Conservation (phyloP, 2,113 vertebrate species). For the Salvelinus sp. region DNA sequence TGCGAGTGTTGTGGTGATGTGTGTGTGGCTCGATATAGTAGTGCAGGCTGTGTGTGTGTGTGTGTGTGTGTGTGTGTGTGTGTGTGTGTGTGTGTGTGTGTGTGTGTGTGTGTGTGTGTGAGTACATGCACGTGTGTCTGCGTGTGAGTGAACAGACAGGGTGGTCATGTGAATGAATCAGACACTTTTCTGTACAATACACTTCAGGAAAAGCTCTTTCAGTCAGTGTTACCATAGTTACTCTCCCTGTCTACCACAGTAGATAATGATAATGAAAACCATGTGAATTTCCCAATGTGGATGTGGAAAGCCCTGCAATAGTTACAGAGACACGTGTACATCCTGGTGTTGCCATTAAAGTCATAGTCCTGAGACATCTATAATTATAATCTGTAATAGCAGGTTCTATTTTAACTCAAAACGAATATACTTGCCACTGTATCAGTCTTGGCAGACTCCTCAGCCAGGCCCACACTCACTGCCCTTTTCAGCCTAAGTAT, state of each 20-base stretch:
- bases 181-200: slow-evolving; percentile 25
- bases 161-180: slow-evolving; percentile 25
- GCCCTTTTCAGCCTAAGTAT: slow-evolving; percentile 58
- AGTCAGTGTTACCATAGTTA: slow-evolving; percentile 49
- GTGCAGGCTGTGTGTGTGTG: no score
- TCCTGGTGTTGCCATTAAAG: neutral
- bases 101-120: neutral
- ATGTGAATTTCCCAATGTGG: neutral
- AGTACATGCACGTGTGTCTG: neutral
- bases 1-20: no score
- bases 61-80: no score
- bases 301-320: neutral
- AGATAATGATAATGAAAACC: neutral
- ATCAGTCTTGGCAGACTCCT: slow-evolving; percentile 46
- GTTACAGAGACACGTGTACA: neutral
- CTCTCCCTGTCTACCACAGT: neutral
- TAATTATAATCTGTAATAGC: no score
- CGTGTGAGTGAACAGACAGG: slow-evolving; percentile 9
- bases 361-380: neutral
- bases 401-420: no score
- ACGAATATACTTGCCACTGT: slow-evolving; percentile 46
- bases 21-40: no score
- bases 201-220: slow-evolving; percentile 8
- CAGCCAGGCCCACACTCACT: slow-evolving; percentile 55
- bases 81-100: no score